Base-by-base conservation (phyloP, 1,140 invertebrate genomes). In the Holotrichia oblita region DNA sequence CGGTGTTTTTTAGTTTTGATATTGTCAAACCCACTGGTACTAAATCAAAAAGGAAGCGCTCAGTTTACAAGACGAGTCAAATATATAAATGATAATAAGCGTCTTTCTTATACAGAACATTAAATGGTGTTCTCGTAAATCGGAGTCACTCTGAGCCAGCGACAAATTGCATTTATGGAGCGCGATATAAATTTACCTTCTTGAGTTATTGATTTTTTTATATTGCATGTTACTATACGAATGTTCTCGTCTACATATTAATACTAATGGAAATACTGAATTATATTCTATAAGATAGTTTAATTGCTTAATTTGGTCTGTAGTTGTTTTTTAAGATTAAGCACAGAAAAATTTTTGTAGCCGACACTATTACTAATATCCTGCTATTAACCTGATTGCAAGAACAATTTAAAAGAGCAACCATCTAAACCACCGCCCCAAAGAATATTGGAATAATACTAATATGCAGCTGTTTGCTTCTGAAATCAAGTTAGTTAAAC, bases 151-250 rank as follows among this genome's bases (percentile, higher is more conserved):
- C 22, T 27, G 61, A 27, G 22, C 22, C 1, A 69, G 61, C 61
- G 61, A 69, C 61, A 69, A 69, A 69, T 69, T 17, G 61, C 61
- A 69, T 69, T 69, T 69, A 69, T 69, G 61, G 61, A 69, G 61
- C 61, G 61, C 20, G 20, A 69, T 34, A 69, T 24, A 69, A 69
- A 69, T 69, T 69, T 69, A 22, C 27, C 22, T 22, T 69, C 20
- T 27, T 69, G 22, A 22, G 27, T 22, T 69, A 27, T 22, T 69
- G 61, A 27, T 7, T 69, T 27, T 24, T 7, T 69, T 34, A 69
- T 69, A 69, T 24, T 34, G 20, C 9, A 34, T 34, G 4, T 34
- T 1, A 34, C 27, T 2, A 34, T 34, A 34, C 27, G 27, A 34
- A 1, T 34, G 27, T 4, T 2, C 27, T 34, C 27, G 27, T 4